These are phyloP conservation scores for Xenotilapia longispinis DNA, from an alignment of 2,113 vertebrate genomes.

Conservation along the genomic window DNA sequence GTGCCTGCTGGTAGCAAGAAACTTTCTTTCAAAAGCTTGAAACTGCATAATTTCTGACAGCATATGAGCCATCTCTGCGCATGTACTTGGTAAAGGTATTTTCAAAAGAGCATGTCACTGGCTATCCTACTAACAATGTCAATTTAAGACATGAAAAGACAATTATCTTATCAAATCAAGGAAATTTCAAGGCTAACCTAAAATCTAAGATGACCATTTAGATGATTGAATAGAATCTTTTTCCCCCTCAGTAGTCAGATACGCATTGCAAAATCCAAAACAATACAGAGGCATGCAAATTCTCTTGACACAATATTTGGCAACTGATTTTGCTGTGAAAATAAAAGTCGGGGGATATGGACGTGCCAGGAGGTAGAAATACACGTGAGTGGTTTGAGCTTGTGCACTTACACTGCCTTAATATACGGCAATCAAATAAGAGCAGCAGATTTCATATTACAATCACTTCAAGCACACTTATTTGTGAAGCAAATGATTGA, in stretches of 20 bases:
- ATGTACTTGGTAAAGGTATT: neutral
- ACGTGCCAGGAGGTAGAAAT: neutral
- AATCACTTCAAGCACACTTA: neutral
- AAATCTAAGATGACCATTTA: neutral
- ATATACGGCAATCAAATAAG: neutral
- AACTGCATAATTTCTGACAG: neutral
- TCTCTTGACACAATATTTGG: neutral
- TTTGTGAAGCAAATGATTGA: neutral
- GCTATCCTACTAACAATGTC: neutral
- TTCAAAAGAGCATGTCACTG: neutral
- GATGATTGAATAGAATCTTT: neutral
- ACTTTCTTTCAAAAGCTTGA: neutral
- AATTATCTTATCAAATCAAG: neutral
- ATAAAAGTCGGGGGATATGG: neutral
- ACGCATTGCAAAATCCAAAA: neutral
- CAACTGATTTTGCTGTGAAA: neutral
- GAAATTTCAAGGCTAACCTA: neutral
- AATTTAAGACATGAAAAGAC: neutral
- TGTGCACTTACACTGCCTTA: neutral
- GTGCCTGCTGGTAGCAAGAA: neutral
- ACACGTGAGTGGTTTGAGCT: neutral
- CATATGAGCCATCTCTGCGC: neutral
- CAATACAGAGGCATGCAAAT: neutral
- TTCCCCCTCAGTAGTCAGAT: neutral
- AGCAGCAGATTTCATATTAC: neutral